These are phyloP conservation scores for Archips xylosteana DNA, from an alignment of 2,888 invertebrate genomes.

Conservation along the genomic window DNA sequence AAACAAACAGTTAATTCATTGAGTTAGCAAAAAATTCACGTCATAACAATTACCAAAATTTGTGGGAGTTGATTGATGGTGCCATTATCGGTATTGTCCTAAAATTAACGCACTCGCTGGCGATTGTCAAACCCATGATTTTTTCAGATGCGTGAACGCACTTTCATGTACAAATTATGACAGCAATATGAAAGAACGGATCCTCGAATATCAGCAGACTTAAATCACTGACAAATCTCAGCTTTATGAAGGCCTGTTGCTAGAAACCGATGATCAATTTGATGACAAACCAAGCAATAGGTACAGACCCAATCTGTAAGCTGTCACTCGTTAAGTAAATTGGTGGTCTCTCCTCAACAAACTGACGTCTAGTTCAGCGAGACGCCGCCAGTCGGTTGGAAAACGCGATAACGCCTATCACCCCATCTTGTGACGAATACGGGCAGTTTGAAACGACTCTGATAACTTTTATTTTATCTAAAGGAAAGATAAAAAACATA, in stretches of 20 bases:
- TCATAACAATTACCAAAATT: no score
- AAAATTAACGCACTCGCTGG: no score
- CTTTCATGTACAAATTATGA: no score
- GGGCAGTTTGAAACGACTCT: constrained; percentile 5
- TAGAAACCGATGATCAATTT: neutral
- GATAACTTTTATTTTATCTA: neutral
- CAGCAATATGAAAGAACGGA: no score
- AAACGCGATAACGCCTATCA: constrained; percentile 15
- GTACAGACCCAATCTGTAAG: neutral
- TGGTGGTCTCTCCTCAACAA: constrained; percentile 9
- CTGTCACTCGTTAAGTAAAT: constrained; percentile 5
- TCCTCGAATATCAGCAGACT: no score
- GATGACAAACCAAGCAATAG: neutral
- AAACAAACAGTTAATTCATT: no score
- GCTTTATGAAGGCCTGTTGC: neutral
- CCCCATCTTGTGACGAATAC: constrained; percentile 8
- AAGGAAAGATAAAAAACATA: neutral
- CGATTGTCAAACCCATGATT: no score
- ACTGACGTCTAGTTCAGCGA: neutral
- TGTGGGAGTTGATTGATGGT: no score
- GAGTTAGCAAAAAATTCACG: no score
- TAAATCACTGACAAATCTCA: no score
- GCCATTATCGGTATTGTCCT: no score
- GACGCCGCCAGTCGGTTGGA: constrained; percentile 12
- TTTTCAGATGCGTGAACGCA: no score